phyloP scores from a whole-genome alignment of 2,888 invertebrate species.

The Unio pictorum region DNA sequence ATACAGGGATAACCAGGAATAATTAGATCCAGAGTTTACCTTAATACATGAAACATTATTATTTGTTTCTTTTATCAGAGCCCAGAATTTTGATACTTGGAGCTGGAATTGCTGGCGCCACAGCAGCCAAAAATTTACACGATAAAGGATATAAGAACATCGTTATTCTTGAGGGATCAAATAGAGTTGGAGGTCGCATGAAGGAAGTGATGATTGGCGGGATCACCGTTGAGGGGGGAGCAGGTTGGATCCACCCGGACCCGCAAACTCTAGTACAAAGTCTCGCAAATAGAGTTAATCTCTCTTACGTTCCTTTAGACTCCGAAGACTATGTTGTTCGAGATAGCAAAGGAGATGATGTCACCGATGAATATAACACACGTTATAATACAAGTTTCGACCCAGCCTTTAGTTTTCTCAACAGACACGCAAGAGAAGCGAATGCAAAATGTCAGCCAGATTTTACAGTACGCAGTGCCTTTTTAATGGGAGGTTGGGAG shows the following conservation, averaged over 20 bases:
- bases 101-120: slow-evolving; percentile 22
- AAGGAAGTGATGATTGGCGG: slow-evolving; percentile 13
- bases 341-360: slow-evolving; percentile 14
- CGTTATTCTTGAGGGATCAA: slow-evolving; percentile 24
- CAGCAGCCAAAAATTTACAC: slow-evolving; percentile 26
- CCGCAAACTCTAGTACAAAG: slow-evolving; percentile 20
- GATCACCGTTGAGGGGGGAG: slow-evolving; percentile 26
- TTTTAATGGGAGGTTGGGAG: slow-evolving; percentile 12
- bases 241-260: slow-evolving; percentile 22
- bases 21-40: no score
- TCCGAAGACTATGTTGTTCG: slow-evolving; percentile 13
- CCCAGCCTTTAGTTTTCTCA: background rate
- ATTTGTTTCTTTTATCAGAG: slow-evolving; percentile 1
- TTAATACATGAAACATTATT: no score
- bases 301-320: slow-evolving; percentile 7
- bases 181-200: slow-evolving; percentile 24
- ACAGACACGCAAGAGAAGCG: background rate
- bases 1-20: no score
- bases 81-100: slow-evolving; percentile 15
- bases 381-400: slow-evolving; percentile 1
- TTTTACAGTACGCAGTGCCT: slow-evolving; percentile 8
- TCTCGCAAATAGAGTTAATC: slow-evolving; percentile 4
- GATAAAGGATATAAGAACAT: slow-evolving; percentile 25
- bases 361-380: slow-evolving; percentile 10
- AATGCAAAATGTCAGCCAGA: slow-evolving; percentile 2